Evolutionary conservation across 2,797 vertebrate genomes (phyloP).

Genomic region (Gymnopithys bicolor): DNA sequence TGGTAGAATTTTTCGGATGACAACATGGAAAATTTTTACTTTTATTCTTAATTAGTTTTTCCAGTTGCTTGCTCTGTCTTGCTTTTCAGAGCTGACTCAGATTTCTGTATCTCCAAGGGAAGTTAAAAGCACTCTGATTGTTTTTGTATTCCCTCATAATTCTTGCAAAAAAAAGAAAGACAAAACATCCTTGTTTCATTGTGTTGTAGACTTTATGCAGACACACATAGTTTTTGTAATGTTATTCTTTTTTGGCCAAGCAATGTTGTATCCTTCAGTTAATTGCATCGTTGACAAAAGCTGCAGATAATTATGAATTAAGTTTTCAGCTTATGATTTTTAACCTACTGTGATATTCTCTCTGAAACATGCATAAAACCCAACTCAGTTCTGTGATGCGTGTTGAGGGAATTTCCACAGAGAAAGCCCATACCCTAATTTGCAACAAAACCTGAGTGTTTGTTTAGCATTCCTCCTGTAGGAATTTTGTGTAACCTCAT

Average conservation of each 20-base stretch:
- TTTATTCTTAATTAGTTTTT: not conserved
- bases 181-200: not conserved
- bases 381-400: fast-evolving
- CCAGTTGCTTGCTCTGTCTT: not conserved
- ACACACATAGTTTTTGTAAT: not conserved
- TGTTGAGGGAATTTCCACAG: not conserved
- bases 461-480: not conserved
- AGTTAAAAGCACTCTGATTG: not conserved
- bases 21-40: not conserved
- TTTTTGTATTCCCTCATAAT: not conserved
- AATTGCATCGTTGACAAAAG: not conserved
- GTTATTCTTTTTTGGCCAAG: not conserved
- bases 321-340: not conserved
- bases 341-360: not conserved
- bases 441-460: not conserved
- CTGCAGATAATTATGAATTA: not conserved
- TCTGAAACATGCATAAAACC: not conserved
- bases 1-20: not conserved
- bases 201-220: not conserved
- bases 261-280: not conserved
- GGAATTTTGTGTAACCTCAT: not conserved
- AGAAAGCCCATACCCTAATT: not conserved
- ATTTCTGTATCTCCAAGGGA: not conserved
- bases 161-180: not conserved
- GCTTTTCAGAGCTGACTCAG: not conserved